Evolutionary conservation across 2,113 vertebrate species (phyloP).

Genomic region (Callospermophilus lateralis): DNA sequence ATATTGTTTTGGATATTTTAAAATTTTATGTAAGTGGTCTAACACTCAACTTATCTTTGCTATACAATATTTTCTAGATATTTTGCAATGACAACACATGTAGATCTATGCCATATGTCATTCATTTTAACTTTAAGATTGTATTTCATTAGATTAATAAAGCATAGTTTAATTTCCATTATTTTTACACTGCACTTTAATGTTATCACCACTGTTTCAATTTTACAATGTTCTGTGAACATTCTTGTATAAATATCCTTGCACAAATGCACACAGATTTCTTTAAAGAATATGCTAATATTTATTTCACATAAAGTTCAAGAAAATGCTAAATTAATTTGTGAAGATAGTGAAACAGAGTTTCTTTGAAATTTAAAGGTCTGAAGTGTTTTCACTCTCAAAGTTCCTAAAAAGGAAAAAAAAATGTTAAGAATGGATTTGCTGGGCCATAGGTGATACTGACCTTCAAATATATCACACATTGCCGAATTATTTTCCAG

Average conservation of each 20-base stretch:
- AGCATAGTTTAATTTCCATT: not conserved
- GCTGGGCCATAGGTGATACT: not conserved
- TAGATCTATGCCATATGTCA: not conserved
- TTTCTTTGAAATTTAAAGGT: no score
- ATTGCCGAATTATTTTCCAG: not conserved
- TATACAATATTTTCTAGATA: not conserved
- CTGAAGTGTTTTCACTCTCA: no score
- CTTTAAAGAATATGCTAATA: not conserved
- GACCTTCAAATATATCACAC: constrained; percentile 12
- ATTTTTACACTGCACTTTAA: not conserved
- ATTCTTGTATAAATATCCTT: not conserved
- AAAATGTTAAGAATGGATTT: not conserved
- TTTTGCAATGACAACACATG: not conserved
- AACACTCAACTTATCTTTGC: not conserved
- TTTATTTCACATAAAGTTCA: no score
- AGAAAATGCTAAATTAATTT: no score
- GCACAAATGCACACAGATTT: not conserved
- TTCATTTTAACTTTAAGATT: not conserved
- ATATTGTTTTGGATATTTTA: not conserved
- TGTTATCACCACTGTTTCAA: not conserved
- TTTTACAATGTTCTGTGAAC: not conserved
- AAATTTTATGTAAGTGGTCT: not conserved
- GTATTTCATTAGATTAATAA: not conserved
- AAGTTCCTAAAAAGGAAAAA: no score
- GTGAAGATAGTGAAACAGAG: no score